Conservation (phyloP, 2,888 invertebrate species). For the Tubulanus polymorphus region DNA sequence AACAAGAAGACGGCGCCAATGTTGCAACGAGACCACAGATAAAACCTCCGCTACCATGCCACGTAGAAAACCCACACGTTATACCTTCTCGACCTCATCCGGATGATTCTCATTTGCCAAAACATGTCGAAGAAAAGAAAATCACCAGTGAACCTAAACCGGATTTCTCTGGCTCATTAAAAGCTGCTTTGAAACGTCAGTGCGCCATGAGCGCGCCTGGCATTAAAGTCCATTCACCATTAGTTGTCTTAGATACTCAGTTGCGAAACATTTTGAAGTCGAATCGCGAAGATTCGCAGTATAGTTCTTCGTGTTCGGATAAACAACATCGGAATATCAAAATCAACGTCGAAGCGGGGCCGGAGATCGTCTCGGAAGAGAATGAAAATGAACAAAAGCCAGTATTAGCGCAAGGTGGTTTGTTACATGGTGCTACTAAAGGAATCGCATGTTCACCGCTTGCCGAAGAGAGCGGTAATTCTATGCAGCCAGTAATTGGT, state of each 20-base stretch:
- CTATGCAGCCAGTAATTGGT: neutral
- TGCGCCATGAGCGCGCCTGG: neutral
- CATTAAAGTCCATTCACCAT: neutral
- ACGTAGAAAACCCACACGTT: neutral
- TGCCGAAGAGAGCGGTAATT: neutral
- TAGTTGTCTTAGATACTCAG: neutral
- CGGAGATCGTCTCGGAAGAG: neutral
- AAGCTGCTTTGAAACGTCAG: neutral
- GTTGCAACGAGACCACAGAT: neutral
- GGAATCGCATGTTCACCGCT: neutral
- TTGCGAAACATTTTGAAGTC: neutral
- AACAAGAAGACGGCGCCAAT: slow-evolving; percentile 34
- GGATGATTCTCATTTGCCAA: neutral
- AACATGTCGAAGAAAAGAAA: neutral
- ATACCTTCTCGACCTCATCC: neutral
- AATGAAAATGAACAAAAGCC: too few species aligned
- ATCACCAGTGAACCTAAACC: neutral
- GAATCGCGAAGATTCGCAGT: slow-evolving; percentile 2
- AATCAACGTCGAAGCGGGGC: neutral
- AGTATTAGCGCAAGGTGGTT: too few species aligned
- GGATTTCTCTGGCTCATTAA: neutral
- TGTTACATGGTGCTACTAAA: too few species aligned
- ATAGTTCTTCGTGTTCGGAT: neutral
- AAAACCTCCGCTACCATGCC: neutral
- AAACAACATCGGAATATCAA: neutral